A percentile compares a stretch with the other conserved stretches of the same genome.
Conservation (phyloP, 2,888 invertebrate genomes). For the Temnothorax ravouxi region DNA sequence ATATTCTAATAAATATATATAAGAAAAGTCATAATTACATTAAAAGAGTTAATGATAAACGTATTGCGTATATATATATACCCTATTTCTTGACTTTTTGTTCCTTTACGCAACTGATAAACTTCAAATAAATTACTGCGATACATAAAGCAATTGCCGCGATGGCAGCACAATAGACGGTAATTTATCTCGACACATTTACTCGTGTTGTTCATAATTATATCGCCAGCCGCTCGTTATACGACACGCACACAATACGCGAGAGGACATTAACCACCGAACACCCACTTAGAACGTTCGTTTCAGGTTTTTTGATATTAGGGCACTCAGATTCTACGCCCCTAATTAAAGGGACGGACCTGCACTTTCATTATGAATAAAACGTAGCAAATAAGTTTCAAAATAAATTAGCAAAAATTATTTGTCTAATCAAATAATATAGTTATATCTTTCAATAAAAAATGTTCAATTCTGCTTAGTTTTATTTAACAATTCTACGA, state of each 20-base stretch:
- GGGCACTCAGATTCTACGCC: not conserved
- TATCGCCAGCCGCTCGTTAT: constrained; percentile 57
- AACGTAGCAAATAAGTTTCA: not conserved
- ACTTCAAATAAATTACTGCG: constrained; percentile 63
- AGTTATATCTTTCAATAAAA: not conserved
- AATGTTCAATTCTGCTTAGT: not conserved
- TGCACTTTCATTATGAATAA: not conserved
- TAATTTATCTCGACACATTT: constrained; percentile 65
- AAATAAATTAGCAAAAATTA: not conserved
- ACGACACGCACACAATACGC: constrained; percentile 29
- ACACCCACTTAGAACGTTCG: constrained; percentile 19
- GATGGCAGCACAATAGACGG: constrained; percentile 58
- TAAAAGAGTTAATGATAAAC: constrained; percentile 9
- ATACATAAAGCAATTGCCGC: constrained; percentile 60
- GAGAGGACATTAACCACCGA: constrained; percentile 34
- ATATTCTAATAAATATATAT: not conserved
- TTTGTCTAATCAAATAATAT: not conserved
- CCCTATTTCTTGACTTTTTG: not conserved
- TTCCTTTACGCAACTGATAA: constrained; percentile 50
- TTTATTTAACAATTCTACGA: not conserved
- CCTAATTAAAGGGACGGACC: not conserved
- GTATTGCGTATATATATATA: too few relatives aligned
- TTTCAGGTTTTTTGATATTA: constrained; percentile 24
- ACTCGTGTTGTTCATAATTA: constrained; percentile 56
- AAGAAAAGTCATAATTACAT: not conserved